A percentile compares a stretch with the other conserved stretches of the same genome.
Evolutionary conservation across 2,888 invertebrate genomes (phyloP).

Genomic region (Agrochola macilenta): DNA sequence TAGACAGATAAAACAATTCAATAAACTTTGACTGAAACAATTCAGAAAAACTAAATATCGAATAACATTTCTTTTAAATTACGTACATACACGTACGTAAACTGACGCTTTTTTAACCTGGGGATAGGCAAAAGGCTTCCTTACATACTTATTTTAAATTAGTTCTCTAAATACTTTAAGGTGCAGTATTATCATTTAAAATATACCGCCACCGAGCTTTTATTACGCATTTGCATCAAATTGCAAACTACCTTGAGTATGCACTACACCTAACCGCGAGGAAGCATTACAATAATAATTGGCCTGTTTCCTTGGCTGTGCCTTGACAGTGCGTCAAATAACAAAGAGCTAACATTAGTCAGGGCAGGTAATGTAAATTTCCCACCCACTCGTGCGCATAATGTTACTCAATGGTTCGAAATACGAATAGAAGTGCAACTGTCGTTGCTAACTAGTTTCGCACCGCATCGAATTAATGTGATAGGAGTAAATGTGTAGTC

Average conservation of each 20-base stretch:
- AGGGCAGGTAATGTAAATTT: conserved; percentile 81
- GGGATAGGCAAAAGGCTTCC: not conserved
- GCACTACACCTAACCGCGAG: conserved; percentile 59
- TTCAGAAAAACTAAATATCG: not conserved
- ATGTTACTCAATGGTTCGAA: conserved; percentile 60
- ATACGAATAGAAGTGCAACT: conserved; percentile 51
- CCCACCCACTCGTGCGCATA: conserved; percentile 75
- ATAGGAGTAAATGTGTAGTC: conserved; percentile 54
- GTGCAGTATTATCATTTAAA: not conserved
- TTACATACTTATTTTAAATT: not conserved
- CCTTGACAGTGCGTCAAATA: conserved; percentile 85
- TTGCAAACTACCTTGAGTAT: conserved; percentile 12
- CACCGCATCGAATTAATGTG: conserved; percentile 47
- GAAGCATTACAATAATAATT: conserved; percentile 74
- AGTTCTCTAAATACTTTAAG: no score
- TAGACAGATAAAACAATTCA: not conserved
- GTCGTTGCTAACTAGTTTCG: conserved; percentile 54
- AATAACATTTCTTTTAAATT: not conserved
- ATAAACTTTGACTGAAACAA: not conserved
- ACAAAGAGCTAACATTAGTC: conserved; percentile 80
- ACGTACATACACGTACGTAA: not conserved
- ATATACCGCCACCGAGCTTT: not conserved
- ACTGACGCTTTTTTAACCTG: not conserved
- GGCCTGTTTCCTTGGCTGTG: conserved; percentile 79
- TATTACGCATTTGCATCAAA: conserved; percentile 12